Base-by-base conservation (phyloP, 1,140 invertebrate genomes). In the Orchesella cincta region DNA sequence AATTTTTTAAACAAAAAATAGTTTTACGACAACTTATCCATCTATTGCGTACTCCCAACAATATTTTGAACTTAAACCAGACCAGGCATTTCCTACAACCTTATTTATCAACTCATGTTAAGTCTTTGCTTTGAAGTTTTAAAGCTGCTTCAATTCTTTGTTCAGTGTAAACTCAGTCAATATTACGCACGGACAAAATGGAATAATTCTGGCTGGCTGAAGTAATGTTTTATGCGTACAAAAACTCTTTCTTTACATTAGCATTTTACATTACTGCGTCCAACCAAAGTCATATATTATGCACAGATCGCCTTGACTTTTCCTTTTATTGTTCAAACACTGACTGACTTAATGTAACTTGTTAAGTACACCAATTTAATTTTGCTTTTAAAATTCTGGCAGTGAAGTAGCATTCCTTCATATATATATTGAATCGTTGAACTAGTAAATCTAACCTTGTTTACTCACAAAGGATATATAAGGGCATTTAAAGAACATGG, bases 1-100 rank as follows among this genome's bases (percentile, higher is more conserved):
- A 57, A n/a, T 57, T 57, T 57, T 57, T n/a, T 14, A 57, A 57
- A 57, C 52, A 57, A 57, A 57, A n/a, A n/a, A 57, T 57, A 3
- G 52, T 57, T 57, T 14, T 57, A 57, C 23, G 52, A 57, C 52
- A 57, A 3, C 8, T n/a, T 14, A 14, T 57, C 23, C 12, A 14
- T 26, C 23, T 57, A 57, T n/a, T n/a, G n/a, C n/a, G n/a, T n/a
- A n/a, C n/a, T n/a, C n/a, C 39, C 5, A 46, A 5, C 18, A 8
- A 46, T 46, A 46, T 18, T 46, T 46, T 46, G 39, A 46, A 46
- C 39, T 8, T 46, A 46, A 46, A 46, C 39, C 5, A 46, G 18
- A 46, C 5, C 39, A 18, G 5, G 18, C 18, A 8, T 18, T 46
- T 18, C 18, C 39, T 46, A 5, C 18, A 5, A 8, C 39, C 18